phyloP scores from a whole-genome alignment of 2,797 vertebrate species.

The Buphagus erythrorhynchus region DNA sequence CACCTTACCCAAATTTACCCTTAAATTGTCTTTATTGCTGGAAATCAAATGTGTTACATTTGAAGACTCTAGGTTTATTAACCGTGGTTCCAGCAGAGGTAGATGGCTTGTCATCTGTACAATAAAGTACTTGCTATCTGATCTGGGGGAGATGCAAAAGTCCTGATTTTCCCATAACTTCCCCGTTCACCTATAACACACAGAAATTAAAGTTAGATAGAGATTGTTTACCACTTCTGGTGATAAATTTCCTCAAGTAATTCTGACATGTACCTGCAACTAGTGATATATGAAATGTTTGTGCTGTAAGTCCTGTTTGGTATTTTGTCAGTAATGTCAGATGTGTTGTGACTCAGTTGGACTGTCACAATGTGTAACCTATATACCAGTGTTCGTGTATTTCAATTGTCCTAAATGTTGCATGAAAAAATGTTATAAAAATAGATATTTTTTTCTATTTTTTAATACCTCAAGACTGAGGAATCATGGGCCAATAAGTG shows the following conservation, averaged over 20 bases:
- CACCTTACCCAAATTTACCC: neutral
- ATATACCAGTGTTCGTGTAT: conserved; percentile 79
- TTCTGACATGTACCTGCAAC: conserved; percentile 65
- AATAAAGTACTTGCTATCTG: neutral
- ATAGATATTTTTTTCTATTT: conserved; percentile 86
- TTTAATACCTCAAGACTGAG: conserved; percentile 88
- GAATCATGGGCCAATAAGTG: conserved; percentile 98
- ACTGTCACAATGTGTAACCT: conserved; percentile 80
- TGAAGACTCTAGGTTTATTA: neutral
- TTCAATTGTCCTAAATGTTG: conserved; percentile 82
- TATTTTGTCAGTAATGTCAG: conserved; percentile 79
- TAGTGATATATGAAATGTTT: conserved; percentile 53
- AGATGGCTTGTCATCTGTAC: neutral
- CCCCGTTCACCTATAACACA: neutral
- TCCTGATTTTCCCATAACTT: neutral
- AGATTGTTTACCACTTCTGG: neutral
- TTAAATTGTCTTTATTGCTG: neutral
- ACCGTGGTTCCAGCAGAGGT: neutral
- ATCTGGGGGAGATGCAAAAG: neutral
- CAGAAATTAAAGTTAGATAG: conserved; percentile 20
- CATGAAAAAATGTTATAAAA: conserved; percentile 82
- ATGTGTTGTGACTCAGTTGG: conserved; percentile 71
- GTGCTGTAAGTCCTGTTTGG: conserved; percentile 70
- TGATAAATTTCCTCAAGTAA: conserved; percentile 8
- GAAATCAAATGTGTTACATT: neutral